These are phyloP conservation scores for Mesocricetus auratus DNA, from an alignment of 2,113 vertebrate genomes.

Conservation along the genomic window DNA sequence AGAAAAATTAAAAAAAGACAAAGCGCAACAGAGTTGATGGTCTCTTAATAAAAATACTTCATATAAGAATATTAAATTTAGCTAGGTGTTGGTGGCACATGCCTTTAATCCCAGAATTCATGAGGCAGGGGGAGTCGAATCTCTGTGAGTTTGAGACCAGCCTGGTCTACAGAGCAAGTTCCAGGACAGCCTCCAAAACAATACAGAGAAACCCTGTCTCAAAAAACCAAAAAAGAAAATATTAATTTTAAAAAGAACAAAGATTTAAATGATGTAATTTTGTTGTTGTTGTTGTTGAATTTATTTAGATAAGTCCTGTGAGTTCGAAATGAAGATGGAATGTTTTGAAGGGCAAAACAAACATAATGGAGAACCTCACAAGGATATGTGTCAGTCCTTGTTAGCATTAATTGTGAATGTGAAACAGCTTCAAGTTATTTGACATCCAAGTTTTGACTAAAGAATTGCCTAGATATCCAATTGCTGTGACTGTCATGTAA, in stretches of 20 bases:
- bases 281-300: background rate
- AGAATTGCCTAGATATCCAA: background rate
- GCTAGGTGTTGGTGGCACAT: too few species aligned
- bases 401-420: background rate
- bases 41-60: background rate
- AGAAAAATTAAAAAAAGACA: too few species aligned
- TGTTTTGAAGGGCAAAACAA: background rate
- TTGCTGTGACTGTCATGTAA: background rate
- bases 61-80: background rate
- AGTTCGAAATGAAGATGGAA: background rate
- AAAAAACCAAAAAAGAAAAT: too few species aligned
- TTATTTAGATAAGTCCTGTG: background rate
- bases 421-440: too few species aligned
- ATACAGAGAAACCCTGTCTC: too few species aligned
- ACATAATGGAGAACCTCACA: background rate
- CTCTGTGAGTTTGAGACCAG: too few species aligned
- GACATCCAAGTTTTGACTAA: background rate
- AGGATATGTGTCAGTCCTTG: background rate
- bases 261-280: background rate
- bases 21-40: accelerated
- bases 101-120: too few species aligned
- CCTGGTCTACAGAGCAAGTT: too few species aligned
- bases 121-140: too few species aligned
- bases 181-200: too few species aligned
- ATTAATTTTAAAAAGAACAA: background rate